Conservation (phyloP, 2,113 vertebrate species). For the Lanius collurio region DNA sequence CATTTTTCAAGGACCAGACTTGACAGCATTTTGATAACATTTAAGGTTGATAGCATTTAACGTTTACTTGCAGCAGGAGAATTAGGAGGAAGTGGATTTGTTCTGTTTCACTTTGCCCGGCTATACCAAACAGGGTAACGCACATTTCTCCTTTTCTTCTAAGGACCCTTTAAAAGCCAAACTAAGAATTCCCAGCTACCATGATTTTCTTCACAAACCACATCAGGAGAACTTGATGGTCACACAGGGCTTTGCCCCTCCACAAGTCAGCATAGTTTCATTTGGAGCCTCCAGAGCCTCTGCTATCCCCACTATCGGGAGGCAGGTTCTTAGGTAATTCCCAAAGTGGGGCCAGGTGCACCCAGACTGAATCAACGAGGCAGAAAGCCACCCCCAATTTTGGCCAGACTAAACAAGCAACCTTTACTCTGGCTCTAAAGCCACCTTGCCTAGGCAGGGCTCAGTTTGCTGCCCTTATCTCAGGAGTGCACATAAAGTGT, state of each 20-base stretch:
- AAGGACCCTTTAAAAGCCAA: background rate
- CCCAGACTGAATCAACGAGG: background rate
- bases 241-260: background rate
- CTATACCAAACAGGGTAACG: background rate
- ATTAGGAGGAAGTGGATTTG: background rate
- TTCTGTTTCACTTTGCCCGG: background rate
- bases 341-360: background rate
- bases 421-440: constrained; percentile 37
- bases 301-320: background rate
- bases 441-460: background rate
- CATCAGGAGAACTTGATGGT: background rate
- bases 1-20: background rate
- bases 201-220: background rate
- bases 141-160: background rate
- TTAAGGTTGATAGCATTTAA: background rate
- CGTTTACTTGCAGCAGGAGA: background rate
- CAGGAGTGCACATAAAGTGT: background rate
- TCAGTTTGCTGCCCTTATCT: background rate
- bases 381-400: background rate
- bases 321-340: background rate
- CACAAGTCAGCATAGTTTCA: background rate
- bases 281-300: fast-evolving
- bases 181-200: background rate
- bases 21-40: background rate
- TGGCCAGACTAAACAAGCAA: constrained; percentile 48